Evolutionary conservation across 2,888 invertebrate species (phyloP).

Genomic region (Galeopsomyia nigrocyanea): DNA sequence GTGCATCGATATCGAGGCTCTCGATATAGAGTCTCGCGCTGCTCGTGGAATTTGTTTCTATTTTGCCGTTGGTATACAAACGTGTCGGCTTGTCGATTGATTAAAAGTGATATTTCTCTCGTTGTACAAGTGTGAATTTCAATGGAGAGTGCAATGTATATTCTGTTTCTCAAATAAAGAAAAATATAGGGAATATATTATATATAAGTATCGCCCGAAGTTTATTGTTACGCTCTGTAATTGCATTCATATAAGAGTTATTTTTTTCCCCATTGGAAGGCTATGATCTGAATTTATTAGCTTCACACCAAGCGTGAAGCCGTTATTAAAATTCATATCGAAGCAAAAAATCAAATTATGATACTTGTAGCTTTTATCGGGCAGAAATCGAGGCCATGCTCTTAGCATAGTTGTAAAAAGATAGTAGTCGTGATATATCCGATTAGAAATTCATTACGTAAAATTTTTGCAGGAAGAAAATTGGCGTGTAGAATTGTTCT

Average conservation of each 20-base stretch:
- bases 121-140: too few relatives aligned
- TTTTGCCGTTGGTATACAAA: too few relatives aligned
- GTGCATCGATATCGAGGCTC: slow-evolving; percentile 11
- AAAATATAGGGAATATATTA: too few relatives aligned
- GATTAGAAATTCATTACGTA: slow-evolving; percentile 38
- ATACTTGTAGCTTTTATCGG: slow-evolving; percentile 8
- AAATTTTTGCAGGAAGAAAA: slow-evolving; percentile 38
- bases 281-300: too few relatives aligned
- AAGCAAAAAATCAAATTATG: slow-evolving; percentile 18
- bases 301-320: background rate
- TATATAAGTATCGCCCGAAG: too few relatives aligned
- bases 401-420: slow-evolving; percentile 10
- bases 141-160: too few relatives aligned
- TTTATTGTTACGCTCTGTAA: too few relatives aligned
- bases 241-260: too few relatives aligned
- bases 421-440: slow-evolving; percentile 25
- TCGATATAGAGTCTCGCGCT: background rate
- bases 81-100: too few relatives aligned
- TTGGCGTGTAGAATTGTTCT: slow-evolving; percentile 13
- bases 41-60: background rate
- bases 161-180: too few relatives aligned
- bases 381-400: slow-evolving; percentile 9
- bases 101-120: too few relatives aligned
- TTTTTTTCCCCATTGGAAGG: too few relatives aligned
- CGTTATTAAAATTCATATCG: slow-evolving; percentile 24